Evolutionary conservation across 2,888 invertebrate genomes (phyloP), one percentile per base, ranked within the genome.

Genomic region (Oxyteleia sp.): DNA sequence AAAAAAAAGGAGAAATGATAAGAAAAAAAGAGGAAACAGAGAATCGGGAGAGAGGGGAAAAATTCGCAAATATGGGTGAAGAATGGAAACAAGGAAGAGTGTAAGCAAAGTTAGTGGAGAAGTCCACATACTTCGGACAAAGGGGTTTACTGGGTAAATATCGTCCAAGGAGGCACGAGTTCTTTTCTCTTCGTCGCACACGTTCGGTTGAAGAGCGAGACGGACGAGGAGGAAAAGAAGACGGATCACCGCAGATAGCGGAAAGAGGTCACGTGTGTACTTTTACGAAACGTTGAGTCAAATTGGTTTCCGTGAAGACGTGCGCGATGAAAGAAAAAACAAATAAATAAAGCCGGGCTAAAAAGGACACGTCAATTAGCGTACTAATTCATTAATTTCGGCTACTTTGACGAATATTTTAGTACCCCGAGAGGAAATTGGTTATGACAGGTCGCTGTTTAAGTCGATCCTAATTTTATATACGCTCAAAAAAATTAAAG

Each of bases 111-210:
- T 57, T 53, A 47, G 78, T 66, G 49, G 80, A 59, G 78, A 38
- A 84, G 84, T 86, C 87, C 79, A 84, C 85, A 85, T 81, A 85
- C 85, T 86, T 80, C 82, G 86, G 84, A 86, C 85, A 85, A 85
- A 85, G 85, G 82, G 71, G 82, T 85, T 85, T 72, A 64, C 79
- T 66, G 78, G 82, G 80, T 82, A 86, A 86, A 87, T 83, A 87
- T 83, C 78, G 71, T 79, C 55, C 57, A 45, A 51, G 74, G 47
- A 69, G 82, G 41, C 32, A 57, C 43, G 29, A 68, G 51, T 41
- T 61, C 49, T 66, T 66, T 47, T 20, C 47, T 59, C 76, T 51
- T 59, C 49, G 66, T 76, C 13, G 53, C 7, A 45, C 53, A 55
- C 61, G 13, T 15, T 51, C 7, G n/a, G 3, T 0, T 63, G 45